Base-by-base conservation (phyloP, 2,113 vertebrate species). In the Neodontobutis hainanensis region DNA sequence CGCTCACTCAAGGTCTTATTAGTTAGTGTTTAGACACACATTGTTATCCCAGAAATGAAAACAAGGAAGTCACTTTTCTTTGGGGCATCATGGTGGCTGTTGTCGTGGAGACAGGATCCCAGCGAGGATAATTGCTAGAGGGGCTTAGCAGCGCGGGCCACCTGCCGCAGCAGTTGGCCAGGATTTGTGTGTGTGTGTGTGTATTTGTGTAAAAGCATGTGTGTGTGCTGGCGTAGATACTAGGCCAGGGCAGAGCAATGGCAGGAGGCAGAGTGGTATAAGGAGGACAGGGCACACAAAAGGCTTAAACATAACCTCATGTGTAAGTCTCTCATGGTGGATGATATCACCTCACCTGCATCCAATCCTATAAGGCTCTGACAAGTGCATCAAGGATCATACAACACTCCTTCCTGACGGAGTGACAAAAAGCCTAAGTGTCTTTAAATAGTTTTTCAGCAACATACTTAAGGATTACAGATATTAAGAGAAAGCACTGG, bases 71-170 rank as follows among this genome's bases (percentile, higher is more conserved):
- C 70, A 52, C 65, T 87, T 75, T 72, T 75, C 8, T 55, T 68
- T 19, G 83, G 60, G 65, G 68, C 77, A 71, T 77, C 83, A 73
- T 77, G 83, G 86, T 71, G 80, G 81, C 83, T 88, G 88, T 90
- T 88, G 89, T 90, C 68, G 71, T 88, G 80, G 87, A 83, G 79
- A 90, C 82, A 62, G 87, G 83, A 91, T 90, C 86, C 87, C 87
- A 76, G 84, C 46, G 73, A 83, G 89, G 87, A 93, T 93, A 92
- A 93, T 89, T 91, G 89, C 90, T 88, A 84, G 86, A 91, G 84
- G 90, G 87, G 89, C 85, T 92, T 92, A 92, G 90, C 76, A 61
- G 81, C 70, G 85, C 62, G 62, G 89, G 91, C 90, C 91, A 92
- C 90, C 91, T 93, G 93, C 90, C 70, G 43, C 82, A 90, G 88